Conservation (phyloP, 1,140 invertebrate genomes). For the Aphis craccivora region DNA sequence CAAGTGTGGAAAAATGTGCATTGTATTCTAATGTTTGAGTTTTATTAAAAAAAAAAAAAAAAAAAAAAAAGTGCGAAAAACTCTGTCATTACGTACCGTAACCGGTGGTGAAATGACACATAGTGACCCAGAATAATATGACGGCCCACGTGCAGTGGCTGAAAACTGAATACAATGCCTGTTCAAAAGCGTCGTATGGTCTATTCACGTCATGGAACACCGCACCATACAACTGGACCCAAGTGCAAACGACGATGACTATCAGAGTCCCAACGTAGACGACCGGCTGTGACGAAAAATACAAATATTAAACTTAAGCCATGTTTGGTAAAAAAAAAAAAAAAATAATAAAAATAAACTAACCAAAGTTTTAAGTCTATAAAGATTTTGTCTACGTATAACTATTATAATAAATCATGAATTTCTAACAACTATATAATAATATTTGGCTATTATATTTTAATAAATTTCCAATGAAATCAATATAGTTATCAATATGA, state of each 20-base stretch:
- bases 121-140: background rate
- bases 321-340: background rate
- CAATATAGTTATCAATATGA: background rate
- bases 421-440: background rate
- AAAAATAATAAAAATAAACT: too few species aligned
- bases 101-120: conserved; percentile 11
- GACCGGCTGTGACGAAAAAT: background rate
- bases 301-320: background rate
- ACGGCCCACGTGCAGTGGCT: conserved; percentile 25
- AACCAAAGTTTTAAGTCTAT: background rate
- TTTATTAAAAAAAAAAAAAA: conserved; percentile 63
- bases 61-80: background rate
- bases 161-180: conserved; percentile 71
- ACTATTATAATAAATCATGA: background rate
- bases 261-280: background rate
- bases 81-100: background rate
- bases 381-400: background rate
- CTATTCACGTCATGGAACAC: conserved; percentile 49
- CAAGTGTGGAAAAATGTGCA: background rate
- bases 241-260: background rate
- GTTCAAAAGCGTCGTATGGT: conserved; percentile 63
- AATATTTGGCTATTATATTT: background rate
- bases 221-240: conserved; percentile 1
- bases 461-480: background rate
- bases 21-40: background rate